Evolutionary conservation across 1,140 invertebrate species (phyloP), one percentile per base, ranked within the genome.

Genomic region (Drosophila tani): DNA sequence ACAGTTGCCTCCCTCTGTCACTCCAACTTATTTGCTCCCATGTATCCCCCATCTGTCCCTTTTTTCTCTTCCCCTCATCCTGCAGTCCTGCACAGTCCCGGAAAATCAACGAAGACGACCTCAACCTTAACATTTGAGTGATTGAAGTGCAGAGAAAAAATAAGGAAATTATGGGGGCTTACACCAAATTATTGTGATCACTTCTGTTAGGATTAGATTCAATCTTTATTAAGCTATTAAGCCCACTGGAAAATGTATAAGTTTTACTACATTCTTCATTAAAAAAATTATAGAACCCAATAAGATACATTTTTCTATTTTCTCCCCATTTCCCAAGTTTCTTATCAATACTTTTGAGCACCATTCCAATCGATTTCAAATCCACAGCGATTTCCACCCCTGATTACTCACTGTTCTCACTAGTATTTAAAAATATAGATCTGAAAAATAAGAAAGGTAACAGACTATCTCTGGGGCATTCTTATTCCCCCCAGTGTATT

Each of bases 71-170:
- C n/a, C 12, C n/a, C 12, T 1, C 57, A 15, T 6, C n/a, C 32
- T 19, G 38, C 19, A 47, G n/a, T 32, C 43, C 66, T 17, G 53
- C 53, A 35, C 9, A 73, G 38, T 38, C 12, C 12, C 21, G 17
- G 14, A 73, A 51, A 57, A 50, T 65, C 53, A 35, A 60, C 53
- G 38, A 73, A 19, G 2, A 24, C 41, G 50, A 49, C 70, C 58
- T 47, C 70, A 75, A 75, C 49, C 69, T 63, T 57, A 71, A 49
- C 41, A 32, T 41, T 41, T 47, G 32, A 69, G 43, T 51, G 43
- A 46, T 47, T 53, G 17, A 9, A n/a, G 4, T 55, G 21, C 49
- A 64, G 29, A 14, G 71, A 0, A 12, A 49, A 43, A 55, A 47
- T 1, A 38, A 5, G 6, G 11, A 1, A 21, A 12, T 43, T 24